Base-by-base conservation (phyloP, 2,113 vertebrate species). In the Alligator sinensis region DNA sequence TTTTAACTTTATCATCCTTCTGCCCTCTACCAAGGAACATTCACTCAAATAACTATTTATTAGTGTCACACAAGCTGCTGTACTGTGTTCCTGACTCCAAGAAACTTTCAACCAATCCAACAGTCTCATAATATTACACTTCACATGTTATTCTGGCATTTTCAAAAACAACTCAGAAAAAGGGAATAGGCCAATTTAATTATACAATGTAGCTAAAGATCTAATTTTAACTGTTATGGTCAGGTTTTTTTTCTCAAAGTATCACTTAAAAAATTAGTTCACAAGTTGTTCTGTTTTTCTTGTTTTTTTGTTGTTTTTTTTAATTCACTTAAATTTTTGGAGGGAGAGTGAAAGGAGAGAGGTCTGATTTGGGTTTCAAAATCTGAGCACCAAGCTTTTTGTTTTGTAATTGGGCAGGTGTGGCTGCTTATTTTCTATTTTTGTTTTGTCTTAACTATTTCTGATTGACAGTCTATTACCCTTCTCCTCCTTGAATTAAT, bases 161-260 rank as follows among this genome's bases (percentile, higher is more conserved):
- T 22, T 14, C 59, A 38, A 24, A 47, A 80, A 24, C 9, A 61
- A 61, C 21, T 78, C n/a, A 55, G 14, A 30, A 21, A n/a, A 17
- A 3, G 27, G n/a, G n/a, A 86, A 74, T 3, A 81, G 77, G 30
- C 0, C 2, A 47, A 4, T 1, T 0, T 57, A 60, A 75, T 5
- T 21, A 3, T 60, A 60, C 80, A 21, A 27, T 54, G 14, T 68
- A 5, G 15, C 1, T 8, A 80, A 78, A 86, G 17, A 8, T 25
- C 21, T 47, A 28, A 38, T 47, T 87, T 3, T 84, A 9, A 30
- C 5, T 1, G 0, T 70, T 47, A 0, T 66, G 9, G 5, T 58
- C 15, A 57, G 63, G 10, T 0, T 11, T 19, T 66, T 34, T 62
- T 62, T 47, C 47, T 25, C 10, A 62, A 62, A 25, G 61, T 62